Evolutionary conservation across 2,113 vertebrate species (phyloP).

Genomic region (Gila orcuttii): DNA sequence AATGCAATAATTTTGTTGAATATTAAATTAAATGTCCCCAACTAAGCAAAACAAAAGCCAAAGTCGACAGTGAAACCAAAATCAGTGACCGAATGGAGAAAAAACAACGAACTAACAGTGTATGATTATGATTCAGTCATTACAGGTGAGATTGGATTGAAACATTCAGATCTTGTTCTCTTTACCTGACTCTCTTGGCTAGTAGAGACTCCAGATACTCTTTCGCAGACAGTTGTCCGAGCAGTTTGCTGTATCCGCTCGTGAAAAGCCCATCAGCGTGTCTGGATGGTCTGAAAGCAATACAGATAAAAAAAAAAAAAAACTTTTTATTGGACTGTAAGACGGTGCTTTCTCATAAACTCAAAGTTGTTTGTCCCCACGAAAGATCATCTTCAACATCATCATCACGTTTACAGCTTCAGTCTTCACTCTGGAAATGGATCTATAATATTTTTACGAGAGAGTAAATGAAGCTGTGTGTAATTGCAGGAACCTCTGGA

Average conservation of each 20-base stretch:
- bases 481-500: conserved; percentile 71
- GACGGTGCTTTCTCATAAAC: background rate
- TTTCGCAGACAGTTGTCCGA: conserved; percentile 83
- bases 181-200: conserved; percentile 82
- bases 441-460: background rate
- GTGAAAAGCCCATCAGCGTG: conserved; percentile 86
- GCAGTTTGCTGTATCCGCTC: conserved; percentile 82
- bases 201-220: conserved; percentile 85
- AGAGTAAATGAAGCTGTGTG: background rate
- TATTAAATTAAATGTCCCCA: no score
- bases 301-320: background rate
- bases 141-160: no score
- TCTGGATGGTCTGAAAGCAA: conserved; percentile 75
- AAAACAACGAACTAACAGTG: no score
- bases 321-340: background rate
- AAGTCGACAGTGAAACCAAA: no score
- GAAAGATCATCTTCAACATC: background rate
- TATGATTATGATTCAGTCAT: no score
- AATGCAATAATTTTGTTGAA: no score
- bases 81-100: no score
- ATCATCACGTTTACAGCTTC: background rate
- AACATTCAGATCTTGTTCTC: no score
- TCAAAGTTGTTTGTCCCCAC: background rate
- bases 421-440: background rate
- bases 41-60: no score